These are phyloP conservation scores for Lordiphosa collinella DNA, from an alignment of 1,140 invertebrate species.

Conservation along the genomic window DNA sequence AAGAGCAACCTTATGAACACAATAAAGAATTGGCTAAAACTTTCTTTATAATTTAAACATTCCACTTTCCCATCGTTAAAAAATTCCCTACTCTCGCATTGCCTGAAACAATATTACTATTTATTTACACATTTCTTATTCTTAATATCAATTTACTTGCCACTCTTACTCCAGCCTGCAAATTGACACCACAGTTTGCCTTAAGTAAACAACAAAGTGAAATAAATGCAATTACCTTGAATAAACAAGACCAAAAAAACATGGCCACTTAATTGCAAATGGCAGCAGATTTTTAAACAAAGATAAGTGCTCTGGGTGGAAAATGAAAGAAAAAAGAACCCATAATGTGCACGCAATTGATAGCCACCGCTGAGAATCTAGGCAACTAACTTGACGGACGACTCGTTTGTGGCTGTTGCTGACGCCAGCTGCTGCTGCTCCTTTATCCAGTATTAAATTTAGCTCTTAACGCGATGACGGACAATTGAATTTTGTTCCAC, in stretches of 20 bases:
- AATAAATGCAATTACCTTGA: constrained; percentile 13
- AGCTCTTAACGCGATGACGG: constrained; percentile 44
- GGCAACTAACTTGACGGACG: constrained; percentile 19
- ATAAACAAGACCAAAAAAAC: constrained; percentile 1
- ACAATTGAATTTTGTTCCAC: constrained; percentile 58
- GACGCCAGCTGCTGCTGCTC: constrained; percentile 15
- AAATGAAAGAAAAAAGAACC: too few relatives aligned
- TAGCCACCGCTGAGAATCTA: constrained; percentile 20
- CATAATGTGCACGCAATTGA: constrained; percentile 26
- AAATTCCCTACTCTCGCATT: too few relatives aligned
- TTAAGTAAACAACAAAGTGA: constrained; percentile 13
- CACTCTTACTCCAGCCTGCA: too few relatives aligned
- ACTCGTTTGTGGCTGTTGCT: constrained; percentile 21
- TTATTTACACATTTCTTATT: too few relatives aligned
- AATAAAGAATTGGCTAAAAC: too few relatives aligned
- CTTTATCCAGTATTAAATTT: constrained; percentile 44
- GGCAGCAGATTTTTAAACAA: not conserved
- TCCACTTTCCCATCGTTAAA: too few relatives aligned
- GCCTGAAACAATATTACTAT: too few relatives aligned
- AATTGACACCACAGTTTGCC: constrained; percentile 5
- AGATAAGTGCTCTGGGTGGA: too few relatives aligned
- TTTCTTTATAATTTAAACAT: too few relatives aligned
- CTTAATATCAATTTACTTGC: too few relatives aligned
- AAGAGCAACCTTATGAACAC: too few relatives aligned
- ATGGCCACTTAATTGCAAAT: constrained; percentile 18